Base-by-base conservation (phyloP, 1,140 invertebrate genomes). In the Cryptotermes secundus region DNA sequence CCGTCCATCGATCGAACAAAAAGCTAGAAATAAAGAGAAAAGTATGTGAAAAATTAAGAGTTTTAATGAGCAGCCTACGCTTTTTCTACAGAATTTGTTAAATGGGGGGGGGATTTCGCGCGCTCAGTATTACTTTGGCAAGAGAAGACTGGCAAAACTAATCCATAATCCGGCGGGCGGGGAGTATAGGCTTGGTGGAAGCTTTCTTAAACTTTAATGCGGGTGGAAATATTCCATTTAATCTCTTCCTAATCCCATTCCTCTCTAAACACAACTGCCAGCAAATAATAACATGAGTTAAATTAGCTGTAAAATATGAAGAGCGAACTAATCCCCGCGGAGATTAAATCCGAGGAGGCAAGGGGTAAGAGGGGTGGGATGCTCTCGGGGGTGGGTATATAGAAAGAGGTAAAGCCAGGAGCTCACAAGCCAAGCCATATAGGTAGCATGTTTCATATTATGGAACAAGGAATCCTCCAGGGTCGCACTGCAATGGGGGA, bases 241-340 rank as follows among this genome's bases (percentile, higher is more conserved):
- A 85, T 85, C 85, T 81, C 83, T 82, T 85, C 65, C 83, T 85
- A 85, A 85, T 85, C 85, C 85, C 81, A 85, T 85, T 84, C 83
- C 59, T 79, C 79, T 80, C 85, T 82, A 82, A 85, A 85, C 85
- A 85, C 85, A 85, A 84, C 85, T 85, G 85, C 85, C 83, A 85
- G 84, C 84, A 85, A 85, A 85, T 85, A 85, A 85, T 85, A 85
- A 85, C 85, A 85, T 85, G 85, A 85, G 85, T 85, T 85, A 85
- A 85, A 85, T 85, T 85, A 85, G 85, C 79, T 82, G 85, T 85
- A 85, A 85, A 85, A 85, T 85, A 85, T 85, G 85, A 80, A 85
- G 80, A 84, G 83, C 83, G 80, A 84, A 84, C 49, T 84, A 84
- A 85, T 82, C 85, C 80, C 83, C 80, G 34, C 79, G 80, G 83